phyloP scores from a whole-genome alignment of 2,797 vertebrate genomes.

The Prionace glauca region DNA sequence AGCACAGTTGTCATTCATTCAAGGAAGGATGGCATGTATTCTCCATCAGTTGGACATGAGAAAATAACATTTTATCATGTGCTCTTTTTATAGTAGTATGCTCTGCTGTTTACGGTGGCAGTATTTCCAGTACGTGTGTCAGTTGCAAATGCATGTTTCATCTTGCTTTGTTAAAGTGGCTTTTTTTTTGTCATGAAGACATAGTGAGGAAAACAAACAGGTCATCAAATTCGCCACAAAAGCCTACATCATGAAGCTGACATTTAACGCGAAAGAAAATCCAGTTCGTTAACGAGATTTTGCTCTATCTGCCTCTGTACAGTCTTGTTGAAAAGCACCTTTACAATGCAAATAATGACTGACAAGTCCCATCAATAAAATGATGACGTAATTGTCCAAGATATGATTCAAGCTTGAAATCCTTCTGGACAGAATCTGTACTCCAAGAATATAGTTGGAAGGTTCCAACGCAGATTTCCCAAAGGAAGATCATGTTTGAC shows the following conservation, averaged over 20 bases:
- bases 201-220: background rate
- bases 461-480: background rate
- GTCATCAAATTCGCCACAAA: background rate
- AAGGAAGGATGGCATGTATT: too few relatives aligned
- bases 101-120: background rate
- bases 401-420: background rate
- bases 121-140: background rate
- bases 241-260: background rate
- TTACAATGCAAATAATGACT: background rate
- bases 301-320: background rate
- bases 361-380: background rate
- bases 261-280: background rate
- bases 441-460: background rate
- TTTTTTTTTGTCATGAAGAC: background rate
- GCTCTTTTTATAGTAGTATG: background rate
- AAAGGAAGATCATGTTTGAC: background rate
- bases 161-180: background rate
- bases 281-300: background rate
- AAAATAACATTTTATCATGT: slow-evolving; percentile 2
- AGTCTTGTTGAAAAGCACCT: background rate
- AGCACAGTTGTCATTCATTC: background rate
- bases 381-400: background rate
- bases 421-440: background rate
- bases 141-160: background rate
- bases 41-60: background rate